phyloP scores from a whole-genome alignment of 2,888 invertebrate genomes.

The Papilio gigon region DNA sequence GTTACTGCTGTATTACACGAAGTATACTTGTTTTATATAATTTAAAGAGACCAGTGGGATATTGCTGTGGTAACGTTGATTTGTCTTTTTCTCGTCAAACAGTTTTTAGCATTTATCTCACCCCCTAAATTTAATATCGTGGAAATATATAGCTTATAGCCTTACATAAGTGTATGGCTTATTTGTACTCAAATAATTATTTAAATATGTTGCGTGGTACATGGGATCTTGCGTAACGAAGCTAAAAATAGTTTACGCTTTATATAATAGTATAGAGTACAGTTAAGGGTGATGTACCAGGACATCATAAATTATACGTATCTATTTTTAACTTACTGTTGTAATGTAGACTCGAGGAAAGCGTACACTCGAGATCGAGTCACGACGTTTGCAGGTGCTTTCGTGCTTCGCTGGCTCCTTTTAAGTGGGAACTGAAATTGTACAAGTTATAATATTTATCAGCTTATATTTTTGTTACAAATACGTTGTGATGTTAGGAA shows the following conservation, averaged over 20 bases:
- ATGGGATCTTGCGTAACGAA: too few species aligned
- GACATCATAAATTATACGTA: background rate
- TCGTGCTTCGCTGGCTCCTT: conserved; percentile 51
- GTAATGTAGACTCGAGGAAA: conserved; percentile 72
- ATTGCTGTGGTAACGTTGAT: too few species aligned
- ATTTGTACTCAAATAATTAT: too few species aligned
- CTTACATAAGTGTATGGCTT: too few species aligned
- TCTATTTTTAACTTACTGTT: conserved; percentile 62
- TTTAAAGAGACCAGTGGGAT: background rate
- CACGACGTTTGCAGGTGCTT: conserved; percentile 48
- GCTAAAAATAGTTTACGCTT: too few species aligned
- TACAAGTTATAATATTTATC: background rate
- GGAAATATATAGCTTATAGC: too few species aligned
- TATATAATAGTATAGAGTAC: too few species aligned
- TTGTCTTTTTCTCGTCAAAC: too few species aligned
- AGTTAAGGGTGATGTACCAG: background rate
- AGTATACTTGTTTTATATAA: background rate
- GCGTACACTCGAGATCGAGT: conserved; percentile 71
- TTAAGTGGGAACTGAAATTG: conserved; percentile 56
- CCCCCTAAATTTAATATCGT: too few species aligned
- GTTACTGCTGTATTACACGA: background rate
- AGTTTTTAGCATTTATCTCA: too few species aligned
- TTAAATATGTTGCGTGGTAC: too few species aligned
- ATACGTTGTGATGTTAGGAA: background rate
- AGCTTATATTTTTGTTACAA: background rate